Evolutionary conservation across 1,140 invertebrate species (phyloP), one percentile per base, ranked within the genome.

Genomic region (Nautilus pompilius): DNA sequence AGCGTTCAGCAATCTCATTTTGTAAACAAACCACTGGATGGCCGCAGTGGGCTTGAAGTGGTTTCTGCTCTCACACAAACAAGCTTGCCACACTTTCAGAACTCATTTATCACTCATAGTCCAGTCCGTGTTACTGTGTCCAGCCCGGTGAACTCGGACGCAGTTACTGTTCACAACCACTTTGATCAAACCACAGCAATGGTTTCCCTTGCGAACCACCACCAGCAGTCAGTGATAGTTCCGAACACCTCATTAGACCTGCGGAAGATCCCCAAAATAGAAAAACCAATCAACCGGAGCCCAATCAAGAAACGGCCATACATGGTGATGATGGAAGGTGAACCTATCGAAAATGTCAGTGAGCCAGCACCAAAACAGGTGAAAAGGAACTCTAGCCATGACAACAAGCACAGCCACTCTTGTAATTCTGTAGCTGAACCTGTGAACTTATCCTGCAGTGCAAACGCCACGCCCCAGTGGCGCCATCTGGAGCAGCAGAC

Each of bases 281-380:
- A 68, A 26, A 63, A 68, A 56, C 58, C 48, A 41, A 36, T 59
- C 24, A 71, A 65, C 60, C 68, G 75, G 60, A 80, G 79, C 71
- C 79, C 79, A 13, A 76, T 80, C 32, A 80, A 80, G 56, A 80
- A 80, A 63, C 69, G 79, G 54, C 79, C 79, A 20, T 79, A 79
- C 63, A 68, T 73, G 36, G 56, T 49, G 22, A 45, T 33, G 28
- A 45, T 33, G 28, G 57, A 51, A 17, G 56, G 51, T 10, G 46
- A 45, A 5, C 20, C 26, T 13, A 53, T 6, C 24, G 5, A 4
- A 15, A 53, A 24, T 24, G 29, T 22, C 29, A 17, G 26, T 5
- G 24, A 22, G 49, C 49, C 49, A 53, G 29, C 6, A 15, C 26
- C 29, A 17, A 53, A 53, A 28, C 49, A 53, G 17, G 20, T 53